Base-by-base conservation (phyloP, 2,113 vertebrate genomes). In the Cochlearius cochlearius region DNA sequence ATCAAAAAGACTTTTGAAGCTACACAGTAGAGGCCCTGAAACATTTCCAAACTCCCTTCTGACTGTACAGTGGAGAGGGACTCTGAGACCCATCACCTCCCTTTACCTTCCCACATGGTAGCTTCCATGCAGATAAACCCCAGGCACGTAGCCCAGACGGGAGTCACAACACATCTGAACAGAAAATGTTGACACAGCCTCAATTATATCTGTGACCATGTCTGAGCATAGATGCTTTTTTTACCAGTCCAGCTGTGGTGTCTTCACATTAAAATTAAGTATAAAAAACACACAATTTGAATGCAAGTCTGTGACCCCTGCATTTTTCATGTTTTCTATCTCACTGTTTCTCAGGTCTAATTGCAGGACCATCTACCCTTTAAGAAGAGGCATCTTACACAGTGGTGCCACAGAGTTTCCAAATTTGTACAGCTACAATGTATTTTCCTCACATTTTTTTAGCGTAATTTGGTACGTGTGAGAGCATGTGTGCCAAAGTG, bases 1-100 rank as follows among this genome's bases (percentile, higher is more conserved):
- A 76, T 88, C 29, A 64, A 55, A 73, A 87, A 68, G 13, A n/a
- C 17, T 71, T 86, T 39, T 82, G 67, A 95, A 86, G 62, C 13
- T 62, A 39, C 18, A 8, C 52, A 15, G 58, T 62, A 75, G 19
- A 92, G 29, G 50, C 13, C 11, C 10, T 23, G 21, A 68, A 73
- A 90, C 8, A 29, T n/a, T 55, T 94, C 23, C 23, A 77, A 56
- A 26, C 20, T 71, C 30, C 38, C n/a, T 84, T n/a, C 36, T 68
- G 39, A 56, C 29, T 26, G 16, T 25, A 22, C 11, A 38, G 14
- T 56, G 20, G 22, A 86, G 53, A 72, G 23, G 8, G 20, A 76
- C 18, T 84, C 43, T 5, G 38, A 67, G 38, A 45, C 2, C 0
- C 11, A 47, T 9, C 20, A 36, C 29, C 36, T 77, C 26, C 17